Conservation (phyloP, 2,797 vertebrate genomes). For the Myoxocephalus aenaeus region DNA sequence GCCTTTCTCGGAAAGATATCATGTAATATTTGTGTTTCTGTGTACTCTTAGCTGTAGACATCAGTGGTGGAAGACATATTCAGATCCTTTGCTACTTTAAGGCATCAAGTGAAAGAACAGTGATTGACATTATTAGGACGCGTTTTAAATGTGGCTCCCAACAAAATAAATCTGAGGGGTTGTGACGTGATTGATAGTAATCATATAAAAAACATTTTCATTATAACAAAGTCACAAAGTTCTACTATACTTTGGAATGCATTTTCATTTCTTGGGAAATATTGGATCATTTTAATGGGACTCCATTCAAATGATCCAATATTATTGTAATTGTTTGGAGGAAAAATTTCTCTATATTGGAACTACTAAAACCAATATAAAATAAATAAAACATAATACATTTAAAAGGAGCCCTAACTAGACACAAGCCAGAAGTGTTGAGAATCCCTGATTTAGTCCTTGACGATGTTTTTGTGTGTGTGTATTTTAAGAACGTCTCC, state of each 20-base stretch:
- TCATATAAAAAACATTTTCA: too few species aligned
- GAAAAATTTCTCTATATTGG: background rate
- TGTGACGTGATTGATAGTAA: too few species aligned
- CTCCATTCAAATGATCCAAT: background rate
- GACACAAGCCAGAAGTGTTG: background rate
- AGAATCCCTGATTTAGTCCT: background rate
- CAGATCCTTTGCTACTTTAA: background rate
- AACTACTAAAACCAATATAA: background rate
- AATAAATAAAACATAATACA: background rate
- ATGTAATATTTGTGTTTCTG: background rate
- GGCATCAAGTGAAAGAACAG: background rate
- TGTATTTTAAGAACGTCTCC: background rate
- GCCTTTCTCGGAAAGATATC: background rate
- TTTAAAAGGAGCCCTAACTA: background rate
- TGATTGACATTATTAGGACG: background rate
- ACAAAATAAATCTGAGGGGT: background rate
- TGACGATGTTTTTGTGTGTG: background rate
- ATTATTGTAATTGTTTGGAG: background rate
- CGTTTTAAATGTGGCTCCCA: background rate
- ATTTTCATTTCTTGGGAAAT: background rate
- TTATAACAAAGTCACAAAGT: background rate
- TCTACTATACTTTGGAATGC: background rate
- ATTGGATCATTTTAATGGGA: background rate
- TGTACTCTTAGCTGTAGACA: background rate
- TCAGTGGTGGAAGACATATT: background rate